Percentiles rank a stretch among this genome's conserved stretches.
Conservation (phyloP, 2,888 invertebrate genomes). For the Epirrhoe tristata region DNA sequence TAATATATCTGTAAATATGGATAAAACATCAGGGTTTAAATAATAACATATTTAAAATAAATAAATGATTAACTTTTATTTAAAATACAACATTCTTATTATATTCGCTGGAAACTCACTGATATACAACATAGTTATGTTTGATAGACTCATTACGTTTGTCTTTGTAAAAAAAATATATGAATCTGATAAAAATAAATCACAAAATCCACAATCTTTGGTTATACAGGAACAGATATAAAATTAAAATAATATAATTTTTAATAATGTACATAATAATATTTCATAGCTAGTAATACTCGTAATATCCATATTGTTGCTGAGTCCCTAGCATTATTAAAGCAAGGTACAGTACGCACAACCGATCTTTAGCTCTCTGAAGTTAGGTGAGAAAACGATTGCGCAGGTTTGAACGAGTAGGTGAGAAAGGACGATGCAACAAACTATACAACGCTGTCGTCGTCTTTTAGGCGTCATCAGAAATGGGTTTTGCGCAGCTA, state of each 20-base stretch:
- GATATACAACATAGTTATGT: background rate
- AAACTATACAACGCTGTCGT: too few relatives aligned
- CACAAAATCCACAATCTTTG: conserved; percentile 24
- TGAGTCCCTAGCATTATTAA: too few relatives aligned
- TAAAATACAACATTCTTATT: background rate
- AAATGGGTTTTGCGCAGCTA: too few relatives aligned
- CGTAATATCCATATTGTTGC: too few relatives aligned
- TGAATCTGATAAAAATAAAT: background rate
- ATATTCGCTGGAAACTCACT: background rate
- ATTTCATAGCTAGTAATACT: too few relatives aligned
- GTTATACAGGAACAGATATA: conserved; percentile 7
- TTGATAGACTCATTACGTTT: background rate
- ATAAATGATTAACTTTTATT: background rate
- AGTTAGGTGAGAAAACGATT: too few relatives aligned
- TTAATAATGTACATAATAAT: too few relatives aligned
- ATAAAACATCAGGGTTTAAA: background rate
- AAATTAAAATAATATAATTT: background rate
- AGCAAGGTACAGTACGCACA: too few relatives aligned
- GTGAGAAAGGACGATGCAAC: too few relatives aligned
- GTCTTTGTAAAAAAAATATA: conserved; percentile 2
- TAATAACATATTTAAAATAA: background rate
- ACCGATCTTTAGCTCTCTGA: too few relatives aligned
- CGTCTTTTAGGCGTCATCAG: too few relatives aligned
- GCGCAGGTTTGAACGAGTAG: too few relatives aligned
- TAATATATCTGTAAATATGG: background rate